Conservation (phyloP, 2,113 vertebrate species). For the Baryphthengus martii region DNA sequence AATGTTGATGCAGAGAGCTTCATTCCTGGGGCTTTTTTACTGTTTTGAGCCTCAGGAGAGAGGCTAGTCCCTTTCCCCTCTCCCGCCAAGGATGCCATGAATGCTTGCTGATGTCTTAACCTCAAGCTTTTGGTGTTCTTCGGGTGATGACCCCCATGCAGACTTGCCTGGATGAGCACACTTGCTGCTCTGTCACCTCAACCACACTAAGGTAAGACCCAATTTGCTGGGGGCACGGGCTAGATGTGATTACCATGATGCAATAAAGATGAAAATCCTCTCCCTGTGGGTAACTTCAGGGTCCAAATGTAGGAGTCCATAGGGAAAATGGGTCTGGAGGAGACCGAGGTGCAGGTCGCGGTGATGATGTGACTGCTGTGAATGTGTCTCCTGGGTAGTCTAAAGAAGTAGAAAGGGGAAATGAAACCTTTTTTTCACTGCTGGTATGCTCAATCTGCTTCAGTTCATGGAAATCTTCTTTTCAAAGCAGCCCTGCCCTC, state of each 20-base stretch:
- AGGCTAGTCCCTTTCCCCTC: background rate
- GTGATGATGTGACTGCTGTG: background rate
- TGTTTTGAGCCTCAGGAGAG: background rate
- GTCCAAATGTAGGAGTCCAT: background rate
- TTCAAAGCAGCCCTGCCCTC: background rate
- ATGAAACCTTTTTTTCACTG: background rate
- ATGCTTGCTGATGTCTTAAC: background rate
- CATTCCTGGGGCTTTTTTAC: background rate
- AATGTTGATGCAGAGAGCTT: background rate
- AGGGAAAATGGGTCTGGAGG: background rate
- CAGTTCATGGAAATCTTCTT: background rate
- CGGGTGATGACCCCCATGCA: accelerated
- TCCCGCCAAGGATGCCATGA: accelerated
- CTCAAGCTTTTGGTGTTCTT: background rate
- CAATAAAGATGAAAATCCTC: background rate
- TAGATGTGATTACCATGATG: background rate
- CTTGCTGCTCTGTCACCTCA: background rate
- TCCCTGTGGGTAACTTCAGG: too few species aligned
- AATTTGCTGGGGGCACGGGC: accelerated
- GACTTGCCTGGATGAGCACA: background rate
- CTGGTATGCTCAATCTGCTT: background rate
- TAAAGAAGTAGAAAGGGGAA: background rate
- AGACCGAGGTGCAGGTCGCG: background rate
- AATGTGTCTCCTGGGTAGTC: background rate
- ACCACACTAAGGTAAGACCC: background rate